Base-by-base conservation (phyloP, 2,888 invertebrate species). In the Brenthis ino region DNA sequence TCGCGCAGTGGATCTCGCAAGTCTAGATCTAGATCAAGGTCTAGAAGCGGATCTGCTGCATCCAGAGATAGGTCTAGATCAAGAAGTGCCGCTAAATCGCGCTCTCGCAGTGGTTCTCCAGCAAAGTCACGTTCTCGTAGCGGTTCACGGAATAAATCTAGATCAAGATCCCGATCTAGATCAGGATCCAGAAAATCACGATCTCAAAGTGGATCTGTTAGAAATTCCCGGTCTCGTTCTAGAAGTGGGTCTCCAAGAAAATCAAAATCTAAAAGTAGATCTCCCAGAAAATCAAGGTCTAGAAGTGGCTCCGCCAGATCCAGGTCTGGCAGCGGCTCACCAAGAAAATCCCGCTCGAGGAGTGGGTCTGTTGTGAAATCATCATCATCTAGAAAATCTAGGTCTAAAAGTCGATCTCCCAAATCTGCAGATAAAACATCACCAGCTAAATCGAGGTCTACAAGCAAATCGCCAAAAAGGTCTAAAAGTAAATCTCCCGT, bases 31-130 rank as follows among this genome's bases (percentile, higher is more conserved):
- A 77, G 78, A 24, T 80, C 84, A 0, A 71, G 82, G 63, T 81
- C 84, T 3, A 76, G 80, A 68, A 77, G 77, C 65, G 72, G 75
- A 13, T 77, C 78, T 0, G 72, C 81, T 24, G 72, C 76, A 57
- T 85, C 84, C 3, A 75, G 76, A 65, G 82, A 82, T 48, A 76
- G 77, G 53, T 83, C 81, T 12, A 76, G 76, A 13, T 81, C 81
- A 3, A 74, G 77, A 65, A 84, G 82, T 71, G 81, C 8, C 11
- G 73, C 67, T 50, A 77, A 75, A 50, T 78, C 80, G 28, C 73
- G n/a, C 75, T 77, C 78, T 0, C 71, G 77, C 48, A 79, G 78
- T 55, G 76, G 77, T 0, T 82, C 83, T 0, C 76, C 72, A 1
- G 73, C 74, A 0, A 79, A 71, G 37, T 78, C 78, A 6, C 72